Evolutionary conservation across 2,113 vertebrate species (phyloP).

Genomic region (Pangasianodon gigas): DNA sequence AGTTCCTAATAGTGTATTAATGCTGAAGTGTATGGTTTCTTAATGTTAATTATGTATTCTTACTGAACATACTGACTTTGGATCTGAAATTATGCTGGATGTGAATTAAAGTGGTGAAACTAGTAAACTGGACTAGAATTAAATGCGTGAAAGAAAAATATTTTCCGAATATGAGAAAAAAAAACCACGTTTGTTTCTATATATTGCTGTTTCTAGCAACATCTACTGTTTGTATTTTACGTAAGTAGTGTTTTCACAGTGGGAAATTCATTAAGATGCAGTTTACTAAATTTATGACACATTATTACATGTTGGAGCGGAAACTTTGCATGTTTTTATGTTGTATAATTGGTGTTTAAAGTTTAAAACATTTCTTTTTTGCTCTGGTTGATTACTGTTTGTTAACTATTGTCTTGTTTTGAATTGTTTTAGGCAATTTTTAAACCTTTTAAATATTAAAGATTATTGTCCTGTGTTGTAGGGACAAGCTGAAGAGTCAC

Average conservation of each 20-base stretch:
- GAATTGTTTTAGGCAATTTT: neutral
- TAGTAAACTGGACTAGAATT: no score
- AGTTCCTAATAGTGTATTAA: neutral
- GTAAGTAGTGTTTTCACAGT: neutral
- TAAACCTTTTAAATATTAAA: neutral
- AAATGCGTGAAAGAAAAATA: no score
- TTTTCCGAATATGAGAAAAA: no score
- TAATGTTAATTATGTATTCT: neutral
- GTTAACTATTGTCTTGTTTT: no score
- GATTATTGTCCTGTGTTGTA: neutral
- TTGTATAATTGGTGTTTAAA: neutral
- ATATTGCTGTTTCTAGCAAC: no score
- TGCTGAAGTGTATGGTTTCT: neutral
- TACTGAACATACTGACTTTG: neutral
- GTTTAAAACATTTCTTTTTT: neutral
- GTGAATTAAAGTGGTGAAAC: no score
- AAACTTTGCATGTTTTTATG: neutral
- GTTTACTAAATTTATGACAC: no score
- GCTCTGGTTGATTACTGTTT: neutral
- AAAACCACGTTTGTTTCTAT: no score
- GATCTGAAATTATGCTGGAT: neutral
- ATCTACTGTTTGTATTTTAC: no score
- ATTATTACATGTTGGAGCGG: no score
- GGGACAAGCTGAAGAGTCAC: neutral
- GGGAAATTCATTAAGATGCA: neutral